Base-by-base conservation (phyloP, 1,140 invertebrate genomes). In the Philopotamus ludificatus region DNA sequence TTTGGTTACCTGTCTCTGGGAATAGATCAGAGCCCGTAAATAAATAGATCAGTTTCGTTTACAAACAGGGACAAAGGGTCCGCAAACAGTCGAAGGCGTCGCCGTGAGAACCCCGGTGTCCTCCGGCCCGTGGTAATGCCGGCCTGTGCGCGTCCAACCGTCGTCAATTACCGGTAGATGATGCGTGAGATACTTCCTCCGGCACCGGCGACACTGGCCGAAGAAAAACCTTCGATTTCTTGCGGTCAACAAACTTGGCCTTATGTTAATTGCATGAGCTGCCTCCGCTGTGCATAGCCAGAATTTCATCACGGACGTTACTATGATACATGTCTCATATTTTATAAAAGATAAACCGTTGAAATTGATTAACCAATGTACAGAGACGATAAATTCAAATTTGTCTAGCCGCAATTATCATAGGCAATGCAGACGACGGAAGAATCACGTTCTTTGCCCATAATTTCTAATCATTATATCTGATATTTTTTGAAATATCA, bases 41-140 rank as follows among this genome's bases (percentile, higher is more conserved):
- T 47, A 47, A 47, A 47, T 47, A 47, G 44, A 47, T 47, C 44
- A 20, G 44, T 47, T 47, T 47, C 44, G 4, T 47, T 47, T 47
- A 47, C 44, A 47, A 47, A 47, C 44, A 47, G 4, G n/a, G 8
- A 20, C 44, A 20, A 12, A 15, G 10, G 44, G 10, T 47, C 44
- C 8, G 18, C 44, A 47, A 47, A 47, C 44, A 47, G 8, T 47
- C 18, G 10, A 7, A 34, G 4, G 12, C 28, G 12, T 4, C 4
- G 28, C 15, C 44, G 44, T 47, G 44, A 47, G 44, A 47, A 47
- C 18, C 10, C 10, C n/a, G n/a, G n/a, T n/a, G n/a, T 47, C 44
- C 8, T 47, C 18, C 3, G 10, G 8, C 4, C 8, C 4, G 44
- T 47, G 10, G 44, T 12, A 34, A 34, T 34, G 28, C 28, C 12